Percentiles rank a stretch among this genome's conserved stretches.
Evolutionary conservation across 2,113 vertebrate genomes (phyloP).

Genomic region (Ochotona curzoniae): DNA sequence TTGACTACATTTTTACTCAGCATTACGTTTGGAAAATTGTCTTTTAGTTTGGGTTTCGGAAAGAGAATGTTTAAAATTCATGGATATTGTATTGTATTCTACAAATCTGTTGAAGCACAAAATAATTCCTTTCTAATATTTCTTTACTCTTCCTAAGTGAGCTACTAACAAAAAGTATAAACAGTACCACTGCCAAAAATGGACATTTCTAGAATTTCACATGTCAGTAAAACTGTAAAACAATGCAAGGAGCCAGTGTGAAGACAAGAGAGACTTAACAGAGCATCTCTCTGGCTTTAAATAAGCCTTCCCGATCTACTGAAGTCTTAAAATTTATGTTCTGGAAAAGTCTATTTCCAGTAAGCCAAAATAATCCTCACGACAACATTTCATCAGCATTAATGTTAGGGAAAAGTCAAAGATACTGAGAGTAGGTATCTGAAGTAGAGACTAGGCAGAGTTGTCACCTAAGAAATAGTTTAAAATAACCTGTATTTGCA

Average conservation of each 20-base stretch:
- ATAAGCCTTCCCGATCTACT: conserved; percentile 55
- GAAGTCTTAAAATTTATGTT: conserved; percentile 85
- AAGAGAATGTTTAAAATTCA: conserved; percentile 59
- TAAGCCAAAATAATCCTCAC: conserved; percentile 82
- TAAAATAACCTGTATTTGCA: background rate
- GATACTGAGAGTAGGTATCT: conserved; percentile 58
- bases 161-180: conserved; percentile 79
- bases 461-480: conserved; percentile 69
- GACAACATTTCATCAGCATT: conserved; percentile 77
- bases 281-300: conserved; percentile 82
- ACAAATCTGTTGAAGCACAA: conserved; percentile 82
- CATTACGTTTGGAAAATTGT: conserved; percentile 65
- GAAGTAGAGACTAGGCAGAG: conserved; percentile 54
- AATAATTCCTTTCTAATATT: conserved; percentile 80
- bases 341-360: conserved; percentile 83
- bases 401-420: conserved; percentile 74
- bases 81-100: conserved; percentile 70
- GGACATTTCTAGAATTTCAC: conserved; percentile 85
- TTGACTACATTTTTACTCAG: background rate
- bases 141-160: conserved; percentile 81
- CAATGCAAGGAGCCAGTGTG: conserved; percentile 72
- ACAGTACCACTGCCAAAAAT: conserved; percentile 73
- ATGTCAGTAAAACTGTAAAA: conserved; percentile 84
- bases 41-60: conserved; percentile 68
- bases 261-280: conserved; percentile 82